Evolutionary conservation across 2,113 vertebrate genomes (phyloP).

Genomic region (Syngnathus floridae): DNA sequence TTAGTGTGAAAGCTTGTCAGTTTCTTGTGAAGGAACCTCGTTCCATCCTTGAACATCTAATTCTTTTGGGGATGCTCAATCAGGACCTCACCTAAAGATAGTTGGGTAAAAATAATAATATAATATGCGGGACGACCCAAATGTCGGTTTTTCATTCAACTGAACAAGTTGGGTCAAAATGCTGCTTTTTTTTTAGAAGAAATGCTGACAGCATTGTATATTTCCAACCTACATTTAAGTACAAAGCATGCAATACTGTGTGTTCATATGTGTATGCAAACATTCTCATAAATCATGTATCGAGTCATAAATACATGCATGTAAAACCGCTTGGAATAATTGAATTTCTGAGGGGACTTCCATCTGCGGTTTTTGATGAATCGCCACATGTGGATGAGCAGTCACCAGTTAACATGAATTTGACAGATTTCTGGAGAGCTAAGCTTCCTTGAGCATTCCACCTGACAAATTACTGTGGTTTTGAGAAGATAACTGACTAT

Average conservation of each 20-base stretch:
- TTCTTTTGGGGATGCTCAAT: too few species aligned
- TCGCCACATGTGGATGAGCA: constrained; percentile 5
- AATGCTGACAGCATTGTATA: background rate
- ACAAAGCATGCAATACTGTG: background rate
- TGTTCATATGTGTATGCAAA: constrained; percentile 9
- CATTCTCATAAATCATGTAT: constrained; percentile 10
- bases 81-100: too few species aligned
- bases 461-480: constrained; percentile 40
- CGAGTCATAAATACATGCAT: constrained; percentile 18
- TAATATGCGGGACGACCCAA: too few species aligned
- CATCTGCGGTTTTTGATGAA: constrained; percentile 27
- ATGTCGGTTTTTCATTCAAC: too few species aligned
- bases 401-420: constrained; percentile 16
- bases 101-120: too few species aligned
- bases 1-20: too few species aligned
- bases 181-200: background rate
- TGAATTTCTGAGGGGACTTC: constrained; percentile 14
- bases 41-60: too few species aligned
- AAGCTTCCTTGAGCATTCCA: constrained; percentile 15
- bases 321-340: constrained; percentile 12
- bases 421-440: constrained; percentile 12
- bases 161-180: background rate
- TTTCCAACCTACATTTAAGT: background rate
- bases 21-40: too few species aligned
- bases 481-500: constrained; percentile 33